Base-by-base conservation (phyloP, 2,797 vertebrate genomes). In the Peromyscus nudipes region DNA sequence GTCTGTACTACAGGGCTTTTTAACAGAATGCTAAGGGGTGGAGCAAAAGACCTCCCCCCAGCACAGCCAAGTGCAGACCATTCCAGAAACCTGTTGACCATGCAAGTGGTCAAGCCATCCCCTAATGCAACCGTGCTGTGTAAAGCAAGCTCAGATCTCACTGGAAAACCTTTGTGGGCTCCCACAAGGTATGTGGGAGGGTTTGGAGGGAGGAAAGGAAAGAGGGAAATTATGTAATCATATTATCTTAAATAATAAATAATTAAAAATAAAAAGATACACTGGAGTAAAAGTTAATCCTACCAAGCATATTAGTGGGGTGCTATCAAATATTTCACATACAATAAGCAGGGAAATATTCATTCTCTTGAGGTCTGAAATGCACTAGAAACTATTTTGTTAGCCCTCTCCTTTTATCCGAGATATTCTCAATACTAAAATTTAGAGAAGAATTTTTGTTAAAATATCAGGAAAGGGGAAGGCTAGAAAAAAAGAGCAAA, bases 341-440 rank as follows among this genome's bases (percentile, higher is more conserved):
- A 91, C 40, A 80, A 34, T 73, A 86, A 10, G 1, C 31, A 25
- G 1, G 19, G 6, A 82, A 82, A 77, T 34, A 55, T 67, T 16
- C 8, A 64, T 92, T 37, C 25, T 87, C 90, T 55, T 29, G 16
- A 25, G 92, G 49, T 7, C 7, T 97, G 65, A 31, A 84, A 73
- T 52, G 17, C 13, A 64, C 73, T 31, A 71, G n/a, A 34, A 34
- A 8, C 27, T 14, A 34, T 25, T n/a, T 87, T 87, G 52, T 76
- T 37, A 89, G 0, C 0, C 0, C 6, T 81, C 27, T 73, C n/a
- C 29, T 60, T 43, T 71, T 62, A 89, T 65, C 43, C 27, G 79
- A 55, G 1, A 25, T 79, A 2, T 46, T 88, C 13, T 95, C 77
- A 92, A 57, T 88, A 83, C 40, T 57, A 82, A 29, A 96, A 93